phyloP scores from a whole-genome alignment of 2,113 vertebrate species.

The Nipponia nippon region DNA sequence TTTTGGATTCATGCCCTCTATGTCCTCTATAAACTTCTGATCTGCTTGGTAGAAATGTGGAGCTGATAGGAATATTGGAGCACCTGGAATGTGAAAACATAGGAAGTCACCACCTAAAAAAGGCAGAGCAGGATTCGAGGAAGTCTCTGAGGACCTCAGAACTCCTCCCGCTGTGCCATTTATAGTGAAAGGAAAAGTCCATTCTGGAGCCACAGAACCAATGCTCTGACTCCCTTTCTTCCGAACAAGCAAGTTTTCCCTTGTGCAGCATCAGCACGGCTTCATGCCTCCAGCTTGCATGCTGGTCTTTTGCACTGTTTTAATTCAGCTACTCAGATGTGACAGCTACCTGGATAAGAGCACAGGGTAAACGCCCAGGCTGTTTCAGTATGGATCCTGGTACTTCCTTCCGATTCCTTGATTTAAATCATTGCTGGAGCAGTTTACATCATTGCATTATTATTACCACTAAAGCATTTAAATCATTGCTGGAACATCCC shows the following conservation, averaged over 20 bases:
- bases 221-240: too few relatives aligned
- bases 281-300: neutral
- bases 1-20: constrained; percentile 84
- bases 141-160: neutral
- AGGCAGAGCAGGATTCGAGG: neutral
- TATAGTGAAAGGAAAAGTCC: neutral
- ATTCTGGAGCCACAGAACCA: neutral
- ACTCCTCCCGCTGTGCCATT: neutral
- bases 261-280: neutral
- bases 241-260: neutral
- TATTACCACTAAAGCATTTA: neutral
- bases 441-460: too few relatives aligned
- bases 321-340: neutral
- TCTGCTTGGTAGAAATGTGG: constrained; percentile 96
- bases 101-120: neutral
- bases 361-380: neutral
- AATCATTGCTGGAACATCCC: neutral
- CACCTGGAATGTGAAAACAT: constrained; percentile 73
- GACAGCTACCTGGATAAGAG: neutral
- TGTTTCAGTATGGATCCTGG: neutral
- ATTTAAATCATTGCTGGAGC: neutral
- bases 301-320: neutral
- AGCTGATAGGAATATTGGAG: constrained; percentile 90
- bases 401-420: neutral
- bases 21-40: constrained; percentile 74